Evolutionary conservation across 1,140 invertebrate genomes (phyloP).

Genomic region (Drosophila erecta): DNA sequence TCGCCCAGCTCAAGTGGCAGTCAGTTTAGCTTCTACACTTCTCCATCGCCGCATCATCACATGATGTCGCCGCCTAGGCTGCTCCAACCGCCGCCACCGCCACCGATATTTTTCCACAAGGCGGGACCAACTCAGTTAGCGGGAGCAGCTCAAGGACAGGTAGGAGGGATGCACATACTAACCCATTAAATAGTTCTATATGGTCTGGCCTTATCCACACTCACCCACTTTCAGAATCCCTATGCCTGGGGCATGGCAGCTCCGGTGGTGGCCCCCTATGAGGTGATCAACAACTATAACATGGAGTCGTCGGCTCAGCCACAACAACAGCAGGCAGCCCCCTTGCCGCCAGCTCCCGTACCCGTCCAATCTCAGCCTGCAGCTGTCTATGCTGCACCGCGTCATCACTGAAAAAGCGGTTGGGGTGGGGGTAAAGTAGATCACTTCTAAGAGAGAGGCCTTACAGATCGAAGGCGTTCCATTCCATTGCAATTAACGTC

Average conservation of each 20-base stretch:
- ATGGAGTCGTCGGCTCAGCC: slow-evolving; percentile 22
- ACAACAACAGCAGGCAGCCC: slow-evolving; percentile 8
- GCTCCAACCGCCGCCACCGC: slow-evolving; percentile 21
- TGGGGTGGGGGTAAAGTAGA: neutral
- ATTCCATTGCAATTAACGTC: slow-evolving; percentile 5
- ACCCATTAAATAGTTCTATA: neutral
- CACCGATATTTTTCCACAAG: slow-evolving; percentile 56
- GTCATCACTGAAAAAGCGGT: slow-evolving; percentile 41
- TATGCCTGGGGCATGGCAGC: slow-evolving; percentile 50
- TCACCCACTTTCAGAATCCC: slow-evolving; percentile 19
- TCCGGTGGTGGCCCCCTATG: slow-evolving; percentile 33
- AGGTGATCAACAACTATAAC: slow-evolving; percentile 32
- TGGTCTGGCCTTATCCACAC: too few relatives aligned
- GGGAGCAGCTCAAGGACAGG: slow-evolving; percentile 29
- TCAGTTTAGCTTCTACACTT: slow-evolving; percentile 51
- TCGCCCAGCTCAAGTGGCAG: slow-evolving; percentile 55
- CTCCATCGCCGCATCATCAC: slow-evolving; percentile 16
- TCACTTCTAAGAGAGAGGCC: neutral
- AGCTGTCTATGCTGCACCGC: slow-evolving; percentile 26
- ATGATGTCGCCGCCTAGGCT: slow-evolving; percentile 18
- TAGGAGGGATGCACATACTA: neutral
- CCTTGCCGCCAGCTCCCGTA: neutral
- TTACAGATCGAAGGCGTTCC: neutral
- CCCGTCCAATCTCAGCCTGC: slow-evolving; percentile 17
- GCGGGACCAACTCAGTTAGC: slow-evolving; percentile 5